Base-by-base conservation (phyloP, 1,140 invertebrate species). In the Dendroctonus valens region DNA sequence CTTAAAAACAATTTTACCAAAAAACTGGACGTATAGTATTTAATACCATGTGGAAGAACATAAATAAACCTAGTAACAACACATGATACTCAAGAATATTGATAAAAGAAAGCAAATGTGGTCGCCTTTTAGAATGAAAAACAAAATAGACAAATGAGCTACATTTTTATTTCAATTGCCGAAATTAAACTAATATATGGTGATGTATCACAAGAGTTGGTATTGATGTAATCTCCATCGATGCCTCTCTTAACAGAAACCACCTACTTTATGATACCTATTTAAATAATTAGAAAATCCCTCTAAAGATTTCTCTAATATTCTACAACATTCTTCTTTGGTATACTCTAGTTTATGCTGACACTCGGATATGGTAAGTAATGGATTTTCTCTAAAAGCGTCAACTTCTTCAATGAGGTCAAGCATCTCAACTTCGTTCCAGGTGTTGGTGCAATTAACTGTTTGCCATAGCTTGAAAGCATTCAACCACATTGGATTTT, bases 341-440 rank as follows among this genome's bases (percentile, higher is more conserved):
- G 59, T 68, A 58, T 60, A 70, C 14, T 54, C 55, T 15, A 70
- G 11, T 51, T 70, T 70, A n/a, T 60, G 60, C 14, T 64, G 40
- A 44, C 38, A 46, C 41, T 68, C 66, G n/a, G 48, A 6, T 26
- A 68, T 65, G 5, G 11, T 65, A 14, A 65, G 39, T 11, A 68
- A 42, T n/a, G 66, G 60, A 52, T 65, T 68, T 15, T 63, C 11
- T 61, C 65, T 68, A 49, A 70, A 70, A 55, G 68, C 66, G 51
- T 68, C 67, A 9, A 70, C 15, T n/a, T 65, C 67, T 40, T 70
- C 69, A 46, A 70, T 68, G 54, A 70, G 42, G 59, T 70, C 60
- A 12, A 68, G 41, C 12, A 65, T 59, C 41, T 9, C 9, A 8
- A 49, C 48, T 58, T 68, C 69, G 8, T 70, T 39, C 58, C 54